Evolutionary conservation across 1,140 invertebrate species (phyloP).

Genomic region (Drosophila pandora): DNA sequence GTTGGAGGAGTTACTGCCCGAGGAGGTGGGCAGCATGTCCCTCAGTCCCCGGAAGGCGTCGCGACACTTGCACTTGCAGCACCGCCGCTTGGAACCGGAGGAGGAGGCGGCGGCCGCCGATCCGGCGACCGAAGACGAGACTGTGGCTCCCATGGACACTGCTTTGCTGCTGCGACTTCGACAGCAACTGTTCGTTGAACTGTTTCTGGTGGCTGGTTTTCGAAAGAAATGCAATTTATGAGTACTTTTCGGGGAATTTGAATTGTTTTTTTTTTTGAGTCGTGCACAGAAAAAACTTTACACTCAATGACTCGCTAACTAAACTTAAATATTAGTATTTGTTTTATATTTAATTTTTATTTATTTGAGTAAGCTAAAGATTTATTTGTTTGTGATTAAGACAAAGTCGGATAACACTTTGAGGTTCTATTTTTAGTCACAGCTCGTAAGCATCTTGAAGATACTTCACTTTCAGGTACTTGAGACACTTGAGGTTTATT

Average conservation of each 20-base stretch:
- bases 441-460: neutral
- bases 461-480: neutral
- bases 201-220: slow-evolving; percentile 35
- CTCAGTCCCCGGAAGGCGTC: slow-evolving; percentile 59
- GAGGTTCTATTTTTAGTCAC: neutral
- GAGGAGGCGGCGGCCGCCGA: slow-evolving; percentile 1
- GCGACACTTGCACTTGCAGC: slow-evolving; percentile 74
- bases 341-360: neutral
- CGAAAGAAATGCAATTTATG: slow-evolving; percentile 13
- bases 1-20: slow-evolving; percentile 22
- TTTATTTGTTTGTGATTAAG: neutral
- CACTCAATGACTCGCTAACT: neutral
- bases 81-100: slow-evolving; percentile 55
- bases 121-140: slow-evolving; percentile 7
- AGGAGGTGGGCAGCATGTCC: slow-evolving; percentile 45
- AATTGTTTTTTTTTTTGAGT: neutral
- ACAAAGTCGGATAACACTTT: neutral
- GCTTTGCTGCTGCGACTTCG: slow-evolving; percentile 68
- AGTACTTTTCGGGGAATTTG: slow-evolving; percentile 37
- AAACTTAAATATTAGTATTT: neutral
- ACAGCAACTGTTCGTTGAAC: slow-evolving; percentile 66
- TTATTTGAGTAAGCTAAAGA: neutral
- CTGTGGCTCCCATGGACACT: slow-evolving; percentile 35
- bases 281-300: neutral
- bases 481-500: neutral